Percentiles rank a stretch among this genome's conserved stretches.
phyloP scores from a whole-genome alignment of 2,113 vertebrate species.

The Willisornis vidua region DNA sequence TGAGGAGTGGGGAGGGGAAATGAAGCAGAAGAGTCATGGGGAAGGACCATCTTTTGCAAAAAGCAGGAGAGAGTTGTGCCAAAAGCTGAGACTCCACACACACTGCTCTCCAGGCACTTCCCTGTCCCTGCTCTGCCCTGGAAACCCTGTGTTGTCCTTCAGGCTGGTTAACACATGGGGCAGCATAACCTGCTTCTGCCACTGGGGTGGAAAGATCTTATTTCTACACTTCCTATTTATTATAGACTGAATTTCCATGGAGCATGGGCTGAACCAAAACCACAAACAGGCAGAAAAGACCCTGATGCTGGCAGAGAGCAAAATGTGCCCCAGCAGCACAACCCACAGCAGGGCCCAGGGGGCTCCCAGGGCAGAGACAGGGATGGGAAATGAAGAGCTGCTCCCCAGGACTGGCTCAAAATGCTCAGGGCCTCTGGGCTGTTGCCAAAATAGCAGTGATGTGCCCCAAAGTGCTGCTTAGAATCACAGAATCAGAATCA shows the following conservation, averaged over 20 bases:
- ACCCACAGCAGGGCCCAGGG: background rate
- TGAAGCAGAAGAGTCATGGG: background rate
- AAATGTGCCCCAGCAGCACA: rapidly evolving
- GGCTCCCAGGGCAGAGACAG: background rate
- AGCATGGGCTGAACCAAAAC: rapidly evolving
- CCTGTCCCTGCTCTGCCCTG: background rate
- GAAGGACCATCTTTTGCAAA: background rate
- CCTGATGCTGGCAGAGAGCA: background rate
- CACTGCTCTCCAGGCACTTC: rapidly evolving
- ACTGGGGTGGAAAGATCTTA: background rate
- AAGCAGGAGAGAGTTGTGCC: background rate
- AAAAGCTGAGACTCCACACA: background rate
- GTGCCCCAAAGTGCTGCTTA: background rate
- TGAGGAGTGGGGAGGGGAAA: background rate
- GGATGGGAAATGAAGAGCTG: background rate
- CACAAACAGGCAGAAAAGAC: background rate
- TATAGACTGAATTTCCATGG: background rate
- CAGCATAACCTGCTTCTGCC: background rate
- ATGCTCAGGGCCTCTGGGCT: background rate
- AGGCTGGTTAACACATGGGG: rapidly evolving
- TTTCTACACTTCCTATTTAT: background rate
- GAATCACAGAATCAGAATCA: too few relatives aligned
- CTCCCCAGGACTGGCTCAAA: background rate
- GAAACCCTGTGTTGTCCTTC: background rate
- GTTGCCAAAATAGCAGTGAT: background rate